phyloP scores from a whole-genome alignment of 1,140 invertebrate species.

The Neelides sp. region DNA sequence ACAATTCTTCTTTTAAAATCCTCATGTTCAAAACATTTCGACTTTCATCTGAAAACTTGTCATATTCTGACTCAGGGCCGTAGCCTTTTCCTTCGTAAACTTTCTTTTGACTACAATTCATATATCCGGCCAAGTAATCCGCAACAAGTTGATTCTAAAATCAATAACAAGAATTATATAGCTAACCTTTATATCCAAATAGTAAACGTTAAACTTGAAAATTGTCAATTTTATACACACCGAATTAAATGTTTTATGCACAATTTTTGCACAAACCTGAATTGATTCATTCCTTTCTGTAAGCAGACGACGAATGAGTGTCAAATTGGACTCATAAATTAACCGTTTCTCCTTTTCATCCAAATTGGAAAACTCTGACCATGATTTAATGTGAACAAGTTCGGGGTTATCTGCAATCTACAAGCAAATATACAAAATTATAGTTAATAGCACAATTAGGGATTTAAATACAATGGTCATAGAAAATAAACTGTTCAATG shows the following conservation, averaged over 20 bases:
- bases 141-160: slow-evolving; percentile 18
- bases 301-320: slow-evolving; percentile 15
- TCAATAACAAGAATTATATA: neutral
- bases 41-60: slow-evolving; percentile 19
- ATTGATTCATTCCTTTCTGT: slow-evolving; percentile 24
- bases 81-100: slow-evolving; percentile 19
- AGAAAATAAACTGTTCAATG: neutral
- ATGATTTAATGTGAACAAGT: slow-evolving; percentile 23
- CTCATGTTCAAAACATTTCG: slow-evolving; percentile 15
- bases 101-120: slow-evolving; percentile 24
- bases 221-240: too few species aligned
- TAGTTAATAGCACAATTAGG: neutral
- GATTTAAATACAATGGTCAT: neutral
- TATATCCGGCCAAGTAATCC: slow-evolving; percentile 24
- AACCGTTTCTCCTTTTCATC: slow-evolving; percentile 21
- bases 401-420: slow-evolving; percentile 28
- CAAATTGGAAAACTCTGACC: slow-evolving; percentile 17
- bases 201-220: neutral
- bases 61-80: slow-evolving; percentile 19
- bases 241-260: too few species aligned
- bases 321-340: slow-evolving; percentile 23
- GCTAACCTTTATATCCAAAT: neutral
- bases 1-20: slow-evolving; percentile 27
- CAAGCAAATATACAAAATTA: neutral
- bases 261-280: too few species aligned